These are phyloP conservation scores for Loris lydekkerianus DNA, from an alignment of 2,797 vertebrate genomes.

Conservation along the genomic window DNA sequence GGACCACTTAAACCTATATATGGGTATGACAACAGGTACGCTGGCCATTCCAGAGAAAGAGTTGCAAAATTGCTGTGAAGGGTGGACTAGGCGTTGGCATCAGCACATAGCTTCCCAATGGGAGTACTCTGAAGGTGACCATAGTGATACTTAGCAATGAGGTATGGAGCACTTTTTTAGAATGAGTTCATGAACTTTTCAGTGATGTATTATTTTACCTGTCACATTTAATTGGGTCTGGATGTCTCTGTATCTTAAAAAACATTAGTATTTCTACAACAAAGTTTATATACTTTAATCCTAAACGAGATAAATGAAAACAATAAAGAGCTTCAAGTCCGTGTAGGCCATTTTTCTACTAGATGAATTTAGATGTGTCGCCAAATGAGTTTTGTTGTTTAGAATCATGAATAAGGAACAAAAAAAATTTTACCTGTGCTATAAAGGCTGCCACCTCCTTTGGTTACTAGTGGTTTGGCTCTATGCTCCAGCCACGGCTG, in stretches of 20 bases:
- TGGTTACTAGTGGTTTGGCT: neutral
- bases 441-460: neutral
- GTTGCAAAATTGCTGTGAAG: no score
- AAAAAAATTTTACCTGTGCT: neutral
- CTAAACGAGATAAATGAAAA: neutral
- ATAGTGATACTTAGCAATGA: no score
- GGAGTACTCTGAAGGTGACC: no score
- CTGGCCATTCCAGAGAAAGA: no score
- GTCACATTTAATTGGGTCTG: neutral
- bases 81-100: no score
- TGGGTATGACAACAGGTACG: no score
- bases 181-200: no score
- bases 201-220: neutral
- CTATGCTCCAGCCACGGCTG: accelerated
- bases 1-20: neutral
- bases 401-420: neutral
- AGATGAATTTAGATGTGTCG: constrained; percentile 16
- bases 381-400: constrained; percentile 36
- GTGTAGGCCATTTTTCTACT: neutral
- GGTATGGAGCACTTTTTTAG: no score
- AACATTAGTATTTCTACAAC: neutral
- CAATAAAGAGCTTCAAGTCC: neutral
- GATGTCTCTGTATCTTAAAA: neutral
- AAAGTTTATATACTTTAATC: neutral
- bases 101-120: no score